A percentile compares a stretch with the other conserved stretches of the same genome.
These are phyloP conservation scores for Spermophilus dauricus DNA, from an alignment of 2,113 vertebrate genomes.

Conservation along the genomic window DNA sequence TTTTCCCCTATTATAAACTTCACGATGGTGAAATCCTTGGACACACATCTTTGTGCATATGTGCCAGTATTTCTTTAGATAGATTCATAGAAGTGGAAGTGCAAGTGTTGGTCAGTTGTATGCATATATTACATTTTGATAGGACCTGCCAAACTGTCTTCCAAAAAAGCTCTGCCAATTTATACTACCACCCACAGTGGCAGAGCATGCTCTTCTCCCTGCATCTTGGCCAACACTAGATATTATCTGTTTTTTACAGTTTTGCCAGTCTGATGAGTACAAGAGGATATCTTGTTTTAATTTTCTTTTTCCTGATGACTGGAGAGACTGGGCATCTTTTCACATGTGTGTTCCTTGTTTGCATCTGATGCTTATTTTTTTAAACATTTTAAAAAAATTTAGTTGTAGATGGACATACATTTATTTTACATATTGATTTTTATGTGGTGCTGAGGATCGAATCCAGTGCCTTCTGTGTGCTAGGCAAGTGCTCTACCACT, in stretches of 20 bases:
- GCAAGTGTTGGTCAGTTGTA: neutral
- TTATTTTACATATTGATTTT: too few relatives aligned
- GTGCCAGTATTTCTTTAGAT: conserved; percentile 38
- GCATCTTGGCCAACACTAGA: neutral
- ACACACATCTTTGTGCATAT: neutral
- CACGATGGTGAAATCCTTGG: too few relatives aligned
- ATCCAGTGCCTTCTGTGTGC: too few relatives aligned
- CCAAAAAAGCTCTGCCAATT: neutral
- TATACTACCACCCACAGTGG: neutral
- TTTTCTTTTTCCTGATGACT: neutral
- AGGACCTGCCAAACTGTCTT: conserved; percentile 50
- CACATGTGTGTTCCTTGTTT: neutral
- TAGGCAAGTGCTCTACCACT: too few relatives aligned
- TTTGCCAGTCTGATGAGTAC: conserved; percentile 4
- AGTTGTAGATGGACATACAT: too few relatives aligned
- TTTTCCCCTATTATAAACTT: too few relatives aligned
- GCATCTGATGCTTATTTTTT: neutral
- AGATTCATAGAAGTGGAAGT: conserved; percentile 1
- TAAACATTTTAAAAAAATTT: too few relatives aligned
- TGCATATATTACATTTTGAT: neutral
- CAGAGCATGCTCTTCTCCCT: neutral
- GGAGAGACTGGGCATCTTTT: neutral
- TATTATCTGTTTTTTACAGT: neutral
- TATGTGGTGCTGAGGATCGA: too few relatives aligned
- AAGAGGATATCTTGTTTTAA: neutral